Base-by-base conservation (phyloP, 2,888 invertebrate species). In the Priocnemis perturbator region DNA sequence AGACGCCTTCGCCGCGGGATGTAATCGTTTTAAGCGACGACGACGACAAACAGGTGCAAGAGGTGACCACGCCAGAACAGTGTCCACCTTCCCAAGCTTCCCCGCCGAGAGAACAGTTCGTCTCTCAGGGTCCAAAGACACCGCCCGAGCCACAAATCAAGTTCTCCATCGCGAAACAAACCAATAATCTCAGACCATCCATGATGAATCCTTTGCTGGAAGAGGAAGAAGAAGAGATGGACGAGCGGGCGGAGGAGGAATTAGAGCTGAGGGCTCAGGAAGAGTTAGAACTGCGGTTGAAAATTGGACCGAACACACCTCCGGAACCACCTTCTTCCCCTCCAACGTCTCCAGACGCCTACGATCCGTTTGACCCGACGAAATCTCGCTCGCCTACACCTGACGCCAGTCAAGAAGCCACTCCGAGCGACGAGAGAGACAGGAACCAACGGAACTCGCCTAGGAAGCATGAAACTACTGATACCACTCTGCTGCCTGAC, bases 291-390 rank as follows among this genome's bases (percentile, higher is more conserved):
- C 66, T 87, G 1, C 76, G 89, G 60, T 66, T 88, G 14, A 89
- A 89, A 71, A 88, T 89, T n/a, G 94, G 94, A 0, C 94, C 94
- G 0, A 94, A 94, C 83, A 94, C 94, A 3, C 94, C 94, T 0
- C 93, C 93, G 0, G 93, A 93, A 77, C 93, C 93, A 0, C 93
- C 93, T 60, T 92, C 91, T 68, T 93, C 93, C 7, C 93, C 93
- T 0, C 93, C 93, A 0, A 93, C 93, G 71, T 93, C 95, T 15
- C 95, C 95, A 0, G 95, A 96, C 88, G 96, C 94, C 2, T 97
- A 97, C 89, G 96, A 97, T 92, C 97, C 97, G 0, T 97, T 96
- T 89, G 96, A 97, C 89, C 97, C 97, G 0, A 96, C 97, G 9
- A 95, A 95, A 87, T 96, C 96, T 0, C 90, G 94, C 20, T 93